Percentiles rank a stretch among this genome's conserved stretches.
Conservation (phyloP, 2,797 vertebrate genomes). For the Nyctibius grandis region DNA sequence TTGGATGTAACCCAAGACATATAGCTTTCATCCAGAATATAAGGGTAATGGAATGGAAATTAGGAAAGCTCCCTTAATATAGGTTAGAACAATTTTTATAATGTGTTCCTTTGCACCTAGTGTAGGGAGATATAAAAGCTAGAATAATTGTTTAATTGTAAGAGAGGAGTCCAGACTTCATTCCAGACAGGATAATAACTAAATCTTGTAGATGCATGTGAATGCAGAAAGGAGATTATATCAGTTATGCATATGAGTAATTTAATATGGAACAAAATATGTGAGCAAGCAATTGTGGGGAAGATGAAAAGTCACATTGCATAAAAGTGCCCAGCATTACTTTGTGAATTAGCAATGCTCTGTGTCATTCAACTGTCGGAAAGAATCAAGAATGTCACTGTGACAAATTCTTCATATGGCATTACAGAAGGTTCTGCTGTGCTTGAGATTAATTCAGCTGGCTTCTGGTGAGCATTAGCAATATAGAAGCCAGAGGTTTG, state of each 20-base stretch:
- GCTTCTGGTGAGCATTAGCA: neutral
- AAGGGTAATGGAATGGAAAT: constrained; percentile 32
- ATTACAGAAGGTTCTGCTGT: neutral
- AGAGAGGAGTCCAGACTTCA: neutral
- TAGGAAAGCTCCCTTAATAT: neutral
- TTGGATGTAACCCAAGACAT: neutral
- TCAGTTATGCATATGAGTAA: constrained; percentile 45
- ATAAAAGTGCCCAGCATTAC: constrained; percentile 6
- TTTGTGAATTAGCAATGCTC: constrained; percentile 20
- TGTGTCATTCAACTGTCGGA: constrained; percentile 30
- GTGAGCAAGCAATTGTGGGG: neutral
- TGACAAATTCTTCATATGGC: neutral
- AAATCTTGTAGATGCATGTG: neutral
- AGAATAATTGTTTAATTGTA: constrained; percentile 36
- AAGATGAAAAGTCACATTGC: constrained; percentile 20
- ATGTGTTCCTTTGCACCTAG: neutral
- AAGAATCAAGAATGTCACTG: constrained; percentile 22
- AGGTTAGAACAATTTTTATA: constrained; percentile 21
- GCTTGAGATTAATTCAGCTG: constrained; percentile 2
- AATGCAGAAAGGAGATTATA: constrained; percentile 41
- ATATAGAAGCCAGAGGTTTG: neutral
- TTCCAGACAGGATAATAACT: constrained; percentile 24
- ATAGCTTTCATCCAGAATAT: neutral
- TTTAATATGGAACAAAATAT: constrained; percentile 39
- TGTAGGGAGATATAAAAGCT: neutral